Percentiles rank a stretch among this genome's conserved stretches.
Evolutionary conservation across 2,113 vertebrate species (phyloP).

Genomic region (Ivindomyrus marchei): DNA sequence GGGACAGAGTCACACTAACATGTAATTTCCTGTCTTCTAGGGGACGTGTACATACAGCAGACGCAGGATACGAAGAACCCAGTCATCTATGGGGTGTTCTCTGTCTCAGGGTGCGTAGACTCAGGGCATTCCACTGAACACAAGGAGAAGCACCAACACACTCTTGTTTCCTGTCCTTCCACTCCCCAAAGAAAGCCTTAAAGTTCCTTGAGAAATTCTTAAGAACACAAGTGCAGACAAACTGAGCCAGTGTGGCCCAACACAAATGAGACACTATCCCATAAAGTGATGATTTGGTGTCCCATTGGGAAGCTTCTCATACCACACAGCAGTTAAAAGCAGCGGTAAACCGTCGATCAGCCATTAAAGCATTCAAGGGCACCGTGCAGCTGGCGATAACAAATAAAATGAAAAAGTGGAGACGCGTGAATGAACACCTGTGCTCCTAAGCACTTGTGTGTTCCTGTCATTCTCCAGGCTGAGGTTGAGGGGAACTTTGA

Average conservation of each 20-base stretch:
- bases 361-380: background rate
- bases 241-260: background rate
- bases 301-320: background rate
- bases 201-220: background rate
- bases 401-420: background rate
- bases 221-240: background rate
- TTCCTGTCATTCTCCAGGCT: background rate
- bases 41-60: slow-evolving; percentile 93
- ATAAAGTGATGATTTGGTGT: background rate
- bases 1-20: background rate
- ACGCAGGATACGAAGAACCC: slow-evolving; percentile 93
- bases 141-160: background rate
- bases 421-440: background rate
- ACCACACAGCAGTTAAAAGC: background rate
- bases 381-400: background rate
- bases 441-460: background rate
- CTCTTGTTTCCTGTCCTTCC: background rate
- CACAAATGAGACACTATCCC: background rate
- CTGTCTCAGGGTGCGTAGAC: slow-evolving; percentile 80
- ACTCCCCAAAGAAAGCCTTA: background rate
- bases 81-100: slow-evolving; percentile 89
- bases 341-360: background rate
- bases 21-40: slow-evolving; percentile 51
- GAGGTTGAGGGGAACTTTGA: background rate
- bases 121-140: background rate